These are phyloP conservation scores for Dryocosmus kuriphilus DNA, from an alignment of 2,888 invertebrate genomes.

Conservation along the genomic window DNA sequence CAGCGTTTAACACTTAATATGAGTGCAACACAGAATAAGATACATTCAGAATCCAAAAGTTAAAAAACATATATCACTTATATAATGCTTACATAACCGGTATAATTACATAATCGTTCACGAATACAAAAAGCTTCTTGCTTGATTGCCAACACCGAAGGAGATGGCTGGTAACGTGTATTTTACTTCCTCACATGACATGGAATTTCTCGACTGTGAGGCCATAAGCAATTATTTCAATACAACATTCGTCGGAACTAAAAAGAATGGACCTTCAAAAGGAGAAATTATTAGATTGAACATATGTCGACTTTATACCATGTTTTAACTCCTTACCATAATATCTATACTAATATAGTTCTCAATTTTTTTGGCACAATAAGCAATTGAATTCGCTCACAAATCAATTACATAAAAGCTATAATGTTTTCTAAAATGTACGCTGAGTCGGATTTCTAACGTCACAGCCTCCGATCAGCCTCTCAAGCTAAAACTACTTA, in stretches of 20 bases:
- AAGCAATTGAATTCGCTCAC: constrained; percentile 24
- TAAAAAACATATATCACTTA: constrained; percentile 62
- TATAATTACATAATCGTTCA: constrained; percentile 57
- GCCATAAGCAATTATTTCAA: constrained; percentile 59
- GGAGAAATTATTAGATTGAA: not conserved
- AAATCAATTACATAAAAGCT: constrained; percentile 19
- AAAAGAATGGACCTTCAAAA: not conserved
- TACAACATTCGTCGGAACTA: not conserved
- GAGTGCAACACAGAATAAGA: constrained; percentile 65
- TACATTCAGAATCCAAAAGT: constrained; percentile 65
- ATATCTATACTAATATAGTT: not conserved
- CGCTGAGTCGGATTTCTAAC: constrained; percentile 19
- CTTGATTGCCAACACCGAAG: constrained; percentile 64
- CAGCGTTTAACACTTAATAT: constrained; percentile 61
- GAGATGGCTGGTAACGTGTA: constrained; percentile 56
- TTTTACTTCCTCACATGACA: constrained; percentile 67
- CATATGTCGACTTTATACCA: not conserved
- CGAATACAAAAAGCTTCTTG: constrained; percentile 65
- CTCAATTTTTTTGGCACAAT: constrained; percentile 12
- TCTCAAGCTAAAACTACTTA: constrained; percentile 41
- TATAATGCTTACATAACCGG: constrained; percentile 60
- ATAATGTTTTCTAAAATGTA: not conserved
- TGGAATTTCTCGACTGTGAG: constrained; percentile 75
- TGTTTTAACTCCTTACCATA: constrained; percentile 33
- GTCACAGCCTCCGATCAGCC: constrained; percentile 29